Conservation (phyloP, 2,113 vertebrate species). For the Charina bottae region DNA sequence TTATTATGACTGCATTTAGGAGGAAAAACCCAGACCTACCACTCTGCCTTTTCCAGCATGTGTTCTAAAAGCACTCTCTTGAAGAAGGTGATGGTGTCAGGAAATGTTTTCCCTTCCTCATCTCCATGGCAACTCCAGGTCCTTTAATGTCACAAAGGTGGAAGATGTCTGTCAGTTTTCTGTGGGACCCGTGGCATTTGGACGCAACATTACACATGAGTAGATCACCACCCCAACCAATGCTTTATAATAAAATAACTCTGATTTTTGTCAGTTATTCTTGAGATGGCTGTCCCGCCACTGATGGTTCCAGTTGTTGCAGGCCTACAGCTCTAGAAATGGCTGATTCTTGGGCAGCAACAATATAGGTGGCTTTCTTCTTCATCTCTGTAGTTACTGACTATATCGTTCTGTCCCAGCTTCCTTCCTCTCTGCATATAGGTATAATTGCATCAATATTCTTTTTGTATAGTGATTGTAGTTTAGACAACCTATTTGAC, state of each 20-base stretch:
- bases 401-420: not conserved
- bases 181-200: not conserved
- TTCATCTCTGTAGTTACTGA: not conserved
- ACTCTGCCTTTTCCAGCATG: not conserved
- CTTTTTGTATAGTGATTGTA: not conserved
- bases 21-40: not conserved
- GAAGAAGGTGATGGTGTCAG: not conserved
- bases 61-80: slow-evolving; percentile 1
- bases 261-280: not conserved
- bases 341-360: no score
- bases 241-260: not conserved
- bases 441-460: not conserved
- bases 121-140: slow-evolving; percentile 7
- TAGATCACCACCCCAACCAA: not conserved
- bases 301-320: no score
- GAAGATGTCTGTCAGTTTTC: not conserved
- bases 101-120: not conserved
- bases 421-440: not conserved
- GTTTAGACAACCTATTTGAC: not conserved
- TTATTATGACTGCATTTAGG: not conserved
- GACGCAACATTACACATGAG: not conserved
- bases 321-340: not conserved
- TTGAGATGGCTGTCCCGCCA: no score
- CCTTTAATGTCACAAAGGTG: not conserved
- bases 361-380: not conserved